phyloP scores from a whole-genome alignment of 35 echinoderm and acorn worm genomes.

The Ophioderma brevispina region DNA sequence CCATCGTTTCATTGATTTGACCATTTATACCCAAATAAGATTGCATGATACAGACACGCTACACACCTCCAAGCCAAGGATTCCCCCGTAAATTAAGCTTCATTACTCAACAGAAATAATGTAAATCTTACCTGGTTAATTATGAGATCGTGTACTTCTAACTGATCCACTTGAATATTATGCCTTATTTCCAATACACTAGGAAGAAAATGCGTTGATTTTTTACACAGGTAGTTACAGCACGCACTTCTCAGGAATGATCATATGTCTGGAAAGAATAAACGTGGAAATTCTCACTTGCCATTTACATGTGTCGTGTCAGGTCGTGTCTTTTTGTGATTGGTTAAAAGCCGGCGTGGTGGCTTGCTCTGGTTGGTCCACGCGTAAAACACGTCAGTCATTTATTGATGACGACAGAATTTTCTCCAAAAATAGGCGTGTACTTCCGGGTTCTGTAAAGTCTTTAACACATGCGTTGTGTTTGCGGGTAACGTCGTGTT shows the following conservation, averaged over 20 bases:
- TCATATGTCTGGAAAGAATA: conserved; percentile 25
- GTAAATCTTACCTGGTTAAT: background rate
- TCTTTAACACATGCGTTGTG: background rate
- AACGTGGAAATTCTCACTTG: conserved; percentile 9
- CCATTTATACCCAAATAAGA: no score
- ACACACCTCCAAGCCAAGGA: background rate
- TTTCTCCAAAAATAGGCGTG: conserved; percentile 6
- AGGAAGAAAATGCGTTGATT: background rate
- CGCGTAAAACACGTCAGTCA: conserved; percentile 61
- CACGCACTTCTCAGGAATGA: background rate
- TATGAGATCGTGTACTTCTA: background rate
- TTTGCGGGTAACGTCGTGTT: no score
- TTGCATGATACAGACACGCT: no score
- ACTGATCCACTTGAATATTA: background rate
- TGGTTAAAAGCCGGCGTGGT: conserved; percentile 64
- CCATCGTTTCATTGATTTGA: no score
- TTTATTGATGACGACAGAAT: background rate
- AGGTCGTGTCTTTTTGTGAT: conserved; percentile 77
- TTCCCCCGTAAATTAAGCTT: background rate
- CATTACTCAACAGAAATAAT: background rate
- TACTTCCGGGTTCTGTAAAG: conserved; percentile 15
- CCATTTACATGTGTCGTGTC: conserved; percentile 48
- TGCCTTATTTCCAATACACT: background rate
- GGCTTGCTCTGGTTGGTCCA: conserved; percentile 66
- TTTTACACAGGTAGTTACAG: background rate